A percentile compares a stretch with the other conserved stretches of the same genome.
These are phyloP conservation scores for Sialia sialis DNA, from an alignment of 2,113 vertebrate genomes.

Conservation along the genomic window DNA sequence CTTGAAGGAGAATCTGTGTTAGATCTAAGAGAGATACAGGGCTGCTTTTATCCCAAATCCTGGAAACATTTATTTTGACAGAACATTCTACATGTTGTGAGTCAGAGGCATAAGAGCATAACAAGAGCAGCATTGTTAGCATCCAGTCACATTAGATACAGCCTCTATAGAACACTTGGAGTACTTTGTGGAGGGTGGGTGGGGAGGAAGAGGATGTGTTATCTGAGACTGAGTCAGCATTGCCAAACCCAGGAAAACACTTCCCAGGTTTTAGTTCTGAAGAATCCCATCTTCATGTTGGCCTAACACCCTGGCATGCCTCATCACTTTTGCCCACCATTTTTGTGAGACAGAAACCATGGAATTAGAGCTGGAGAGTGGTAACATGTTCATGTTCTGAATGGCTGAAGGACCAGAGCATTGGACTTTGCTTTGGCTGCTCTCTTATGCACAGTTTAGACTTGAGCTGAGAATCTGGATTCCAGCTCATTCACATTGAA, in stretches of 20 bases:
- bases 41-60: not conserved
- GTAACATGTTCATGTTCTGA: rapidly evolving
- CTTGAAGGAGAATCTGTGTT: not conserved
- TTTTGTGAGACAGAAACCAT: not conserved
- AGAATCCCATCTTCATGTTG: not conserved
- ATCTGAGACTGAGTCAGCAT: not conserved
- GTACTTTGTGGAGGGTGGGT: not conserved
- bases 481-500: not conserved
- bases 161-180: not conserved
- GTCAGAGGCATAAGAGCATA: not conserved
- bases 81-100: not conserved
- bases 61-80: not conserved
- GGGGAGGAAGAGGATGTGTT: not conserved
- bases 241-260: not conserved
- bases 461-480: not conserved
- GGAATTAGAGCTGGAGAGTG: not conserved
- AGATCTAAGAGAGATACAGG: not conserved
- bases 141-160: not conserved
- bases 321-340: not conserved
- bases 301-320: not conserved
- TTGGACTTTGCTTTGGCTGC: not conserved
- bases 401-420: not conserved
- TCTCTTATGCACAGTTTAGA: not conserved
- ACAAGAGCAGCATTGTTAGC: not conserved
- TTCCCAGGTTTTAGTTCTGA: not conserved